Conservation (phyloP, 2,797 vertebrate genomes). For the Columba guinea region DNA sequence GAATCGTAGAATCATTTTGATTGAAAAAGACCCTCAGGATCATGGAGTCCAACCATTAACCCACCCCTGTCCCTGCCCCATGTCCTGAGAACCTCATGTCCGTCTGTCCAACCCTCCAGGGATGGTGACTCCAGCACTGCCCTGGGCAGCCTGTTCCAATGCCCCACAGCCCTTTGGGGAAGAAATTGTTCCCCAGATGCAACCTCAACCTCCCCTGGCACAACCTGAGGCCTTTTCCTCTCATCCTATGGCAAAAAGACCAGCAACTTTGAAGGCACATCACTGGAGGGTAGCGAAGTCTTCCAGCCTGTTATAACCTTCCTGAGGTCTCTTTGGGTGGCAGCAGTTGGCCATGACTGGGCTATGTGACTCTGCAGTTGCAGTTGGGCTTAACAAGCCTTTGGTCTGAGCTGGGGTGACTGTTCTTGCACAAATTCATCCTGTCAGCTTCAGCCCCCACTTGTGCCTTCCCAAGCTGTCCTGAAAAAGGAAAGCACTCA, state of each 20-base stretch:
- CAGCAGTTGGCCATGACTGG: background rate
- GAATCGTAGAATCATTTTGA: no score
- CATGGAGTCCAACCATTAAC: no score
- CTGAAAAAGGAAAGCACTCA: background rate
- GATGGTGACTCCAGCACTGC: no score
- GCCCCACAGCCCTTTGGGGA: no score
- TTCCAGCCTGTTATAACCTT: background rate
- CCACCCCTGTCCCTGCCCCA: no score
- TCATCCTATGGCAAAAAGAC: background rate
- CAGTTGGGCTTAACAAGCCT: background rate
- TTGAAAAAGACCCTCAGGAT: no score
- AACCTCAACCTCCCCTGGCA: no score
- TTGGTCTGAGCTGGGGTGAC: background rate
- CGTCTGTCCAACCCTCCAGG: no score
- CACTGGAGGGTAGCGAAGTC: background rate
- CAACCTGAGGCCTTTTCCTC: no score
- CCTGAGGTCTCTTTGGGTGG: background rate
- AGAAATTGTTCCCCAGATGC: no score
- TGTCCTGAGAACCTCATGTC: no score
- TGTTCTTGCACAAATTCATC: background rate
- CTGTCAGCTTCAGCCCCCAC: accelerated
- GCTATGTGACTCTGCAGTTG: accelerated
- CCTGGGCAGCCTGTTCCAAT: no score
- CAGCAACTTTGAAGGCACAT: background rate
- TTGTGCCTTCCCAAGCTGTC: background rate